Percentiles rank a stretch among this genome's conserved stretches.
These are phyloP conservation scores for Lutjanus erythropterus DNA, from an alignment of 2,113 vertebrate genomes.

Conservation along the genomic window DNA sequence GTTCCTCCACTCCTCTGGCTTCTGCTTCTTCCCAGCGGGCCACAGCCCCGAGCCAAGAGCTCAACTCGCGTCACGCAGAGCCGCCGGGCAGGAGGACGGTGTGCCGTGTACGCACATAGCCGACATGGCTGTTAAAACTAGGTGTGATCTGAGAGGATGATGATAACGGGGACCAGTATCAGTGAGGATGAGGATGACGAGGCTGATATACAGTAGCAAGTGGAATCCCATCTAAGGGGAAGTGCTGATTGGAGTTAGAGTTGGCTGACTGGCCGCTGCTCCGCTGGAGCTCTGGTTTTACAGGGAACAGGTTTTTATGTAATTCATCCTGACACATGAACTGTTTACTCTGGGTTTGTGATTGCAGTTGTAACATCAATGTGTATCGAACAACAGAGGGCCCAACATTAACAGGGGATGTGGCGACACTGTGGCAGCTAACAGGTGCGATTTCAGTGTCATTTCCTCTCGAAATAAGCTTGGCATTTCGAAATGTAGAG, in stretches of 20 bases:
- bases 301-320: slow-evolving; percentile 30
- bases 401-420: slow-evolving; percentile 18
- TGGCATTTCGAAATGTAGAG: neutral
- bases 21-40: slow-evolving; percentile 66
- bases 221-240: slow-evolving; percentile 31
- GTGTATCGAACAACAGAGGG: neutral
- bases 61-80: slow-evolving; percentile 37
- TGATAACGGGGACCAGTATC: slow-evolving; percentile 21
- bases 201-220: slow-evolving; percentile 37
- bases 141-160: slow-evolving; percentile 45
- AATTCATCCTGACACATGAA: slow-evolving; percentile 25
- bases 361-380: neutral
- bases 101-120: slow-evolving; percentile 31
- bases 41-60: slow-evolving; percentile 47
- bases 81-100: neutral
- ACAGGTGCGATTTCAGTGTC: slow-evolving; percentile 42
- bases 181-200: slow-evolving; percentile 44
- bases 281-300: slow-evolving; percentile 1
- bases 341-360: slow-evolving; percentile 4
- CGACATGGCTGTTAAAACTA: slow-evolving; percentile 45
- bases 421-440: slow-evolving; percentile 5
- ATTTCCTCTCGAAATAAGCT: slow-evolving; percentile 12
- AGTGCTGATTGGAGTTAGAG: slow-evolving; percentile 18
- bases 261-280: neutral
- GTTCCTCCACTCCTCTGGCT: slow-evolving; percentile 64